phyloP scores from a whole-genome alignment of 2,888 invertebrate genomes.

The Meghimatium bilineatum region DNA sequence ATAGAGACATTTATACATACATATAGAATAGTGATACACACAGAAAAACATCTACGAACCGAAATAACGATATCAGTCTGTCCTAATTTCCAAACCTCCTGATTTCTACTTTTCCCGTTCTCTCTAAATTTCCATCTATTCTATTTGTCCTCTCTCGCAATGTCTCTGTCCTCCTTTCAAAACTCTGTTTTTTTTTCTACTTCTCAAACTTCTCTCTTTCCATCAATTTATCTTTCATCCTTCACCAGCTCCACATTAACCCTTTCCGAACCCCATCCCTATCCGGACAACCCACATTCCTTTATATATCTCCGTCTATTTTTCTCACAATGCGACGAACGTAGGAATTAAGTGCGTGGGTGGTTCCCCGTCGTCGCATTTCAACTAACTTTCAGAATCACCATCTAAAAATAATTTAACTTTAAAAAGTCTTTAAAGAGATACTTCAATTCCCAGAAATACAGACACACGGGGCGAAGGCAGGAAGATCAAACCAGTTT shows the following conservation, averaged over 20 bases:
- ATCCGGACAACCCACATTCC: neutral
- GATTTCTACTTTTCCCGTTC: neutral
- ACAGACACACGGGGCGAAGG: neutral
- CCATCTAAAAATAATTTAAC: neutral
- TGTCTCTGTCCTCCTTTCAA: neutral
- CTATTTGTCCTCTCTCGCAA: neutral
- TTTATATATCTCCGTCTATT: neutral
- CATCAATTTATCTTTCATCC: neutral
- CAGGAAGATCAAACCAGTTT: neutral
- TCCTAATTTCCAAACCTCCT: too few species aligned
- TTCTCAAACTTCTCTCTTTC: too few species aligned
- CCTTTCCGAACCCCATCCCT: neutral
- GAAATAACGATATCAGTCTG: too few species aligned
- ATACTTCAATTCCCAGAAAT: neutral
- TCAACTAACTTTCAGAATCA: neutral
- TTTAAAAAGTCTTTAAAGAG: neutral
- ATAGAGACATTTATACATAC: too few species aligned
- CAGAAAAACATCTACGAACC: too few species aligned
- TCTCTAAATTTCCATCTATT: slow-evolving; percentile 4
- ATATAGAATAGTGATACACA: too few species aligned
- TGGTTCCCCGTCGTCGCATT: neutral
- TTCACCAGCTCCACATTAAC: neutral
- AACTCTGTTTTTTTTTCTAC: too few species aligned
- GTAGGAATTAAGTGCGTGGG: neutral
- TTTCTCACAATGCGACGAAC: neutral